phyloP scores from a whole-genome alignment of 2,113 vertebrate genomes.

The Cynoglossus semilaevis region DNA sequence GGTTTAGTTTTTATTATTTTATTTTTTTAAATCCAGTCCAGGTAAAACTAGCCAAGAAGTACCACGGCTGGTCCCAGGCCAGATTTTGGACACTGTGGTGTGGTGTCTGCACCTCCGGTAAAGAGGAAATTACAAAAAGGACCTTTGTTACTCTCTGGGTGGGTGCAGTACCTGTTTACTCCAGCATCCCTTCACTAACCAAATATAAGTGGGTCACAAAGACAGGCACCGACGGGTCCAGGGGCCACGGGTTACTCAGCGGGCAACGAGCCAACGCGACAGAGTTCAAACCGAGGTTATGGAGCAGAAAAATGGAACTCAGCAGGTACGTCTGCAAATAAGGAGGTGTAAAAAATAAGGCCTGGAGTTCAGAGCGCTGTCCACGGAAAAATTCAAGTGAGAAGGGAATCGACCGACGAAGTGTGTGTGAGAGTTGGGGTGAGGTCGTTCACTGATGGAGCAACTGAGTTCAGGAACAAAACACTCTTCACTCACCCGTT shows the following conservation, averaged over 20 bases:
- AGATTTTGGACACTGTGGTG: no score
- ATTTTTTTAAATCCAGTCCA: no score
- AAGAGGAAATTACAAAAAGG: slow-evolving; percentile 53
- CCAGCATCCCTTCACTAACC: slow-evolving; percentile 40
- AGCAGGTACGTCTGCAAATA: slow-evolving; percentile 18
- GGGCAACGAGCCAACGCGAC: slow-evolving; percentile 29
- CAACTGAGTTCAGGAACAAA: slow-evolving; percentile 54
- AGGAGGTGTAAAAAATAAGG: slow-evolving; percentile 21
- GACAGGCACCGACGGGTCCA: slow-evolving; percentile 34
- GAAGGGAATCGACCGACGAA: slow-evolving; percentile 22
- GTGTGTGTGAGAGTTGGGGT: slow-evolving; percentile 33
- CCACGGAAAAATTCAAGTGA: slow-evolving; percentile 11
- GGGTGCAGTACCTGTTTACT: slow-evolving; percentile 54
- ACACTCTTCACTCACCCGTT: slow-evolving; percentile 61
- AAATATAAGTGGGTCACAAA: slow-evolving; percentile 43
- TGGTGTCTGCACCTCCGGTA: slow-evolving; percentile 33
- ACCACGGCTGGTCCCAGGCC: no score
- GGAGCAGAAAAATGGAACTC: slow-evolving; percentile 11
- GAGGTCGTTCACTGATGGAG: slow-evolving; percentile 47
- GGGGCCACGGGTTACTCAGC: slow-evolving; percentile 3
- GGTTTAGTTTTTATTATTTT: no score
- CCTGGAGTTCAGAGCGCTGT: background rate
- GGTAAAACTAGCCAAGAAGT: no score
- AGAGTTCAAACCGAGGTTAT: slow-evolving; percentile 44
- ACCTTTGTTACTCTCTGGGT: slow-evolving; percentile 49